Evolutionary conservation across 2,888 invertebrate genomes (phyloP).

Genomic region (Tenthredo distinguenda): DNA sequence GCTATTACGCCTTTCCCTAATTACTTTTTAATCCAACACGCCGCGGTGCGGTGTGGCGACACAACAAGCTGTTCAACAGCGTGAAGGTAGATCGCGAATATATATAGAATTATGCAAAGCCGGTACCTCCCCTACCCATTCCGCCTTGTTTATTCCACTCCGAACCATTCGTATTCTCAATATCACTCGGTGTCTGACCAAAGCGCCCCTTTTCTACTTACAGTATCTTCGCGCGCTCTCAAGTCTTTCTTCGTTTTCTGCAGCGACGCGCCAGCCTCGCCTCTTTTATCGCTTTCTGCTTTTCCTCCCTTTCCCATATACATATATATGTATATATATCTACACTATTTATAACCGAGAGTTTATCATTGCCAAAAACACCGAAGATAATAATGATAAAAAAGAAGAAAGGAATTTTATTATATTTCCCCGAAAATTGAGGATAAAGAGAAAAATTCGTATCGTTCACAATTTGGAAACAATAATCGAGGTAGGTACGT

Average conservation of each 20-base stretch:
- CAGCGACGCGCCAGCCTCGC: background rate
- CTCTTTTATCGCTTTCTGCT: background rate
- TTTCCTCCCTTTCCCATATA: background rate
- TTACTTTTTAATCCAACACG: slow-evolving; percentile 29
- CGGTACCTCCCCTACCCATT: background rate
- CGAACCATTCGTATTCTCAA: background rate
- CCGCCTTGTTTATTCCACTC: background rate
- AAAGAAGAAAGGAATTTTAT: background rate
- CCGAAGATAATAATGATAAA: background rate
- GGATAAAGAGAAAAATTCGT: background rate
- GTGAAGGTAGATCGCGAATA: background rate
- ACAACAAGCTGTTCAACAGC: slow-evolving; percentile 5
- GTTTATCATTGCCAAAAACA: background rate
- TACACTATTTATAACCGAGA: background rate
- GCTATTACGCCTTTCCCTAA: background rate
- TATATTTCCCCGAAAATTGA: too few species aligned
- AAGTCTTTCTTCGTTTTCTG: background rate
- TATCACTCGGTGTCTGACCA: slow-evolving; percentile 17
- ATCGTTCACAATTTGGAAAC: background rate
- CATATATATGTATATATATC: background rate
- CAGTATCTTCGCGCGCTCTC: background rate
- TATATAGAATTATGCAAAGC: slow-evolving; percentile 6
- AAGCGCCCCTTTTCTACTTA: slow-evolving; percentile 7
- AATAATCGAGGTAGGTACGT: background rate
- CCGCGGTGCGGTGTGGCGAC: background rate